Percentiles rank a stretch among this genome's conserved stretches.
Conservation (phyloP, 2,888 invertebrate genomes). For the Dichetophora obliterata region DNA sequence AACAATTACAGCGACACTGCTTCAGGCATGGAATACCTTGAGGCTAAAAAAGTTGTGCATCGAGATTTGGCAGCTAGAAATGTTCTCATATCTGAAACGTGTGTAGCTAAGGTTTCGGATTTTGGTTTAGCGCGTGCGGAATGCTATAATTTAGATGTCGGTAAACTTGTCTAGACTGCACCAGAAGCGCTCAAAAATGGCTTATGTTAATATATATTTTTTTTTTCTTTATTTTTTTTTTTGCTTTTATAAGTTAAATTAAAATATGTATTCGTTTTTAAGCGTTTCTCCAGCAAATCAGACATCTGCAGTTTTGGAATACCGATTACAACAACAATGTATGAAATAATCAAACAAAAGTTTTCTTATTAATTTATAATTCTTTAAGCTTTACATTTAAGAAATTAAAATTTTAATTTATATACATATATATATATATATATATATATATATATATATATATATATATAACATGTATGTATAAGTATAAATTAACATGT, state of each 20-base stretch:
- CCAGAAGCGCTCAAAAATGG: constrained; percentile 97
- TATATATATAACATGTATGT: constrained; percentile 27
- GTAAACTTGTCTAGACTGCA: constrained; percentile 99
- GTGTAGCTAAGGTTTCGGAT: constrained; percentile 92
- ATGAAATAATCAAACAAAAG: not conserved
- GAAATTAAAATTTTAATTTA: not conserved
- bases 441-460: constrained; percentile 33
- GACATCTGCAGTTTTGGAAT: constrained; percentile 99
- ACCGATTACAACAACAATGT: constrained; percentile 16
- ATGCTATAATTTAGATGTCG: constrained; percentile 81
- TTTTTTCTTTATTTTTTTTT: not conserved
- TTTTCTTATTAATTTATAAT: not conserved
- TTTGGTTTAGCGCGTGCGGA: constrained; percentile 92
- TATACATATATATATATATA: too few species aligned
- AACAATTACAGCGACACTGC: constrained; percentile 85
- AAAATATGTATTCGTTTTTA: constrained; percentile 49
- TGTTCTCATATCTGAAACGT: constrained; percentile 93
- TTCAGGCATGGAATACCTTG: constrained; percentile 98
- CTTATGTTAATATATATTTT: constrained; percentile 73
- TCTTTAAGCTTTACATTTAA: not conserved
- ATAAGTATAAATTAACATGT: constrained; percentile 5
- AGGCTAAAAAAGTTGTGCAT: constrained; percentile 94
- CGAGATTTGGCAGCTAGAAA: constrained; percentile 98
- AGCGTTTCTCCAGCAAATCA: constrained; percentile 99
- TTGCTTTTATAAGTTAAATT: not conserved